Evolutionary conservation across 1,140 invertebrate genomes (phyloP).

Genomic region (Drosophila micromelanica): DNA sequence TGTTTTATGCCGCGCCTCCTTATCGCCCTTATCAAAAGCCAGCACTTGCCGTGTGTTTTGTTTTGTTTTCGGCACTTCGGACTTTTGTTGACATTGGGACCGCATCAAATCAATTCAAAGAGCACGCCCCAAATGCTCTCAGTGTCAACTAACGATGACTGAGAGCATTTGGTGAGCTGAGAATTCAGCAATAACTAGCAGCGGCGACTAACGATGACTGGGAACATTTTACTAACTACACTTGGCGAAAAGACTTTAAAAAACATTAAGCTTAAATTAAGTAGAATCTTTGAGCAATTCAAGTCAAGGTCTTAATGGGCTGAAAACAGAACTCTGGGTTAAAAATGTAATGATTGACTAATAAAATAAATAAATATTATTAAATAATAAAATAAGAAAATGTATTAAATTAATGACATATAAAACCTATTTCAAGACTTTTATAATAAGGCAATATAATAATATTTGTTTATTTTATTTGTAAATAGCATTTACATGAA

Average conservation of each 20-base stretch:
- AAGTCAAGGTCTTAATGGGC: too few relatives aligned
- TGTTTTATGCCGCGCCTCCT: constrained; percentile 44
- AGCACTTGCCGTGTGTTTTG: constrained; percentile 7
- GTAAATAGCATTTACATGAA: too few relatives aligned
- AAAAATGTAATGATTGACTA: too few relatives aligned
- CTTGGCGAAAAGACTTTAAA: too few relatives aligned
- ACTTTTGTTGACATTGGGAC: constrained; percentile 51
- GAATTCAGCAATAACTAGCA: neutral
- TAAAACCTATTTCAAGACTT: too few relatives aligned
- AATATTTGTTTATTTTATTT: too few relatives aligned
- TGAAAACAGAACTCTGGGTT: too few relatives aligned
- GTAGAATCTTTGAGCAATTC: too few relatives aligned
- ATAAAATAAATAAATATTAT: too few relatives aligned
- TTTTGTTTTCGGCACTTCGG: constrained; percentile 40
- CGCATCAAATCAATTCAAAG: constrained; percentile 4
- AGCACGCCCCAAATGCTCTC: neutral
- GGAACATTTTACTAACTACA: neutral
- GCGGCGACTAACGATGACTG: constrained; percentile 24
- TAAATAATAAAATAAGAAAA: too few relatives aligned
- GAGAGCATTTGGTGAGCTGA: constrained; percentile 2
- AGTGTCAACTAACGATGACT: constrained; percentile 26
- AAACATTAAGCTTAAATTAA: neutral
- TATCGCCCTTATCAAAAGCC: constrained; percentile 39
- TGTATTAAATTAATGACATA: too few relatives aligned
- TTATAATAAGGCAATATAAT: too few relatives aligned